Base-by-base conservation (phyloP, 1,140 invertebrate species). In the Ooceraea biroi region DNA sequence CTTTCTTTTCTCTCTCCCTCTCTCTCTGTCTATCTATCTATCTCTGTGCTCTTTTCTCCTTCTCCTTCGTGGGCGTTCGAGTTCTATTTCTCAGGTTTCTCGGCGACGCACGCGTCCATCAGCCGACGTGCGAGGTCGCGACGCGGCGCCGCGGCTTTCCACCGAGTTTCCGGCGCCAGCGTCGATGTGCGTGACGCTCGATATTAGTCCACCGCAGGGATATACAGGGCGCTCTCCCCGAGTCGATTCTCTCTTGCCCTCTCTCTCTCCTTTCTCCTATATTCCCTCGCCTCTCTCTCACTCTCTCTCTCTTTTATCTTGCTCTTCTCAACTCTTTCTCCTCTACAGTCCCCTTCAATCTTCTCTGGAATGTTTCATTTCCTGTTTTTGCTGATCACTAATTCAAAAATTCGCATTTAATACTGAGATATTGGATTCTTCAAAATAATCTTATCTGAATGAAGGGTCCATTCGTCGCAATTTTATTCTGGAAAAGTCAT, bases 61-160 rank as follows among this genome's bases (percentile, higher is more conserved):
- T n/a, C n/a, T n/a, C n/a, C n/a, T 10, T 71, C n/a, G 27, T 55
- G 17, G n/a, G 83, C 27, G 27, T 82, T 44, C 60, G 63, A 71
- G 63, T 84, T 84, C 83, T 84, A 84, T 84, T 84, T 84, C 83
- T n/a, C 57, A 84, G 76, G 63, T 80, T 44, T 14, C 73, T 65
- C 44, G 58, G 65, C 71, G 66, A 50, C 48, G 68, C 7, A 36
- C 27, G 48, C 44, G 41, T 22, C 22, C 30, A 52, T 71, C 44
- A 44, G 44, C 12, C 27, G 25, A 66, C 44, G 55, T 36, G 68
- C 55, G 46, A 1, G n/a, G 52, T 25, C 22, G 44, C 61, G 36
- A 36, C 76, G 55, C 77, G 77, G 69, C 52, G 50, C 30, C 76
- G 61, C 48, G 76, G 36, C 36, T 78, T 84, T 77, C 61, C 36